Evolutionary conservation across 2,113 vertebrate genomes (phyloP).

Genomic region (Triplophysa dalaica): DNA sequence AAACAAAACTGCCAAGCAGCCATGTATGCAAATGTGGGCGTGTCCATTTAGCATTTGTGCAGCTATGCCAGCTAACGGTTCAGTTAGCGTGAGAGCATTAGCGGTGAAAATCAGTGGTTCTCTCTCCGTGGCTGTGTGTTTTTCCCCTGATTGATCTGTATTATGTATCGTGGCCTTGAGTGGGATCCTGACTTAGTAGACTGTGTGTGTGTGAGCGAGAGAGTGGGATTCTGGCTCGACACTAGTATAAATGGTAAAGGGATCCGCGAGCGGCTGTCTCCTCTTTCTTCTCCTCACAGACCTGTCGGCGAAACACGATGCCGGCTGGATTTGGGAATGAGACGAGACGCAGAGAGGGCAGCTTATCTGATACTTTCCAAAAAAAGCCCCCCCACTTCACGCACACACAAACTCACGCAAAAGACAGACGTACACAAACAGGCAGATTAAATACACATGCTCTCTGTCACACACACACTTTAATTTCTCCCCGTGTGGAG

Average conservation of each 20-base stretch:
- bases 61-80: background rate
- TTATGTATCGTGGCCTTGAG: constrained; percentile 92
- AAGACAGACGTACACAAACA: constrained; percentile 20
- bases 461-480: constrained; percentile 53
- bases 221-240: constrained; percentile 91
- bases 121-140: constrained; percentile 69
- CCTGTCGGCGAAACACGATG: constrained; percentile 90
- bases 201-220: constrained; percentile 73
- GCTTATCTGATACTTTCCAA: constrained; percentile 94
- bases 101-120: constrained; percentile 38
- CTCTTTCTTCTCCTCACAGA: constrained; percentile 91
- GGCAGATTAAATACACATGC: constrained; percentile 1
- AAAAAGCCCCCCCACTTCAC: constrained; percentile 74
- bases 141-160: constrained; percentile 87
- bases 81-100: constrained; percentile 43
- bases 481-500: constrained; percentile 83
- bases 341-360: constrained; percentile 68
- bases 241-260: constrained; percentile 96
- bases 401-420: constrained; percentile 1
- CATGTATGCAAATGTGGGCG: constrained; percentile 26
- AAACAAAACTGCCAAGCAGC: background rate
- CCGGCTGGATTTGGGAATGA: constrained; percentile 93
- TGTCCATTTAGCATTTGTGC: constrained; percentile 18
- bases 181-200: constrained; percentile 85
- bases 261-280: constrained; percentile 81